These are phyloP conservation scores for Chironomus tentans DNA, from an alignment of 2,888 invertebrate genomes.

Conservation along the genomic window DNA sequence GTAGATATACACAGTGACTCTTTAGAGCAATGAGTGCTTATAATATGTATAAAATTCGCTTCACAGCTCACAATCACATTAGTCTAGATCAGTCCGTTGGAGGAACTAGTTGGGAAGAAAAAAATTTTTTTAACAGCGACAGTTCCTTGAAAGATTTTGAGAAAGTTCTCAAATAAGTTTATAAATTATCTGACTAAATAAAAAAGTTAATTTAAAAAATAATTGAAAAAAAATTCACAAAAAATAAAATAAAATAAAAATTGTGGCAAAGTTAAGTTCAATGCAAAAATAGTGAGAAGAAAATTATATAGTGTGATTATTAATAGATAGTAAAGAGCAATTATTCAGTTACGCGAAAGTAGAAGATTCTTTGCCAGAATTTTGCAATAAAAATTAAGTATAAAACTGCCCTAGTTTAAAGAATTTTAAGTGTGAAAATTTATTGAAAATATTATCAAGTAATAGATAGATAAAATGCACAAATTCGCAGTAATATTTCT, in stretches of 20 bases:
- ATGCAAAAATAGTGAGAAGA: not conserved
- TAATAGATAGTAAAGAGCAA: not conserved
- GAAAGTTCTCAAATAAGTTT: not conserved
- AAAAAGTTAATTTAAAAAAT: too few relatives aligned
- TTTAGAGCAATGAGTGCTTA: not conserved
- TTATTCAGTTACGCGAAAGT: not conserved
- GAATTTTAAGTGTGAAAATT: too few relatives aligned
- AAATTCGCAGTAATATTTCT: too few relatives aligned
- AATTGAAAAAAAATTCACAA: not conserved
- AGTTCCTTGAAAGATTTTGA: not conserved
- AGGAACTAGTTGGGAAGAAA: slow-evolving; percentile 4
- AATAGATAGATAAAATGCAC: too few relatives aligned
- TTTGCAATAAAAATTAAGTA: too few relatives aligned
- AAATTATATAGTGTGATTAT: too few relatives aligned
- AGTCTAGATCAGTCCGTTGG: slow-evolving; percentile 20
- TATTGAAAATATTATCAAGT: too few relatives aligned
- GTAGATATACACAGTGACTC: not conserved
- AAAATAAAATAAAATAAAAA: not conserved
- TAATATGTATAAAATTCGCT: slow-evolving; percentile 21
- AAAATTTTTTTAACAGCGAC: not conserved
- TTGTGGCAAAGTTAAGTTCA: not conserved
- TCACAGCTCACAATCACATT: slow-evolving; percentile 10
- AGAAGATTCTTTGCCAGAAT: too few relatives aligned
- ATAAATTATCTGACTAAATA: too few relatives aligned
- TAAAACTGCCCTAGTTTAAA: too few relatives aligned